phyloP scores from a whole-genome alignment of 1,140 invertebrate species.

The Micrasema minimum region DNA sequence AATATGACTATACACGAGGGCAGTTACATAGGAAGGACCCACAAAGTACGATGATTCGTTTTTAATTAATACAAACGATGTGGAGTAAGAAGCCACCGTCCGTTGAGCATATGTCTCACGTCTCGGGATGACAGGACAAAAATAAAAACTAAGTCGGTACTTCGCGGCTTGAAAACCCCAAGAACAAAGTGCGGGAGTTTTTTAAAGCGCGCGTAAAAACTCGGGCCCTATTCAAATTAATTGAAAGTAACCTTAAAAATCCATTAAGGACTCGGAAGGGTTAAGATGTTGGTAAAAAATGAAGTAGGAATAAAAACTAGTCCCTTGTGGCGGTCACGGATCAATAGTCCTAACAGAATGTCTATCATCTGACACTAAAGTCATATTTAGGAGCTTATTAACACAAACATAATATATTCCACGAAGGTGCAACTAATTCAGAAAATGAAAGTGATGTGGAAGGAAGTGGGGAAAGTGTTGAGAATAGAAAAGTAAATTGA shows the following conservation, averaged over 20 bases:
- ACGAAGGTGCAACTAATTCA: slow-evolving; percentile 4
- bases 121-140: slow-evolving; percentile 51
- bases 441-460: slow-evolving; percentile 36
- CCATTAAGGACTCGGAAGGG: slow-evolving; percentile 49
- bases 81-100: slow-evolving; percentile 21
- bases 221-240: slow-evolving; percentile 50
- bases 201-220: slow-evolving; percentile 39
- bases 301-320: neutral
- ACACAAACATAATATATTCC: neutral
- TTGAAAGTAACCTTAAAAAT: slow-evolving; percentile 53
- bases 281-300: slow-evolving; percentile 48
- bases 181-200: slow-evolving; percentile 33
- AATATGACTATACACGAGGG: too few species aligned
- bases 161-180: neutral
- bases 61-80: slow-evolving; percentile 53
- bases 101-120: slow-evolving; percentile 51
- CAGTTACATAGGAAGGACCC: neutral
- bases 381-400: slow-evolving; percentile 32
- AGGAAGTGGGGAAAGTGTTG: slow-evolving; percentile 30
- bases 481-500: slow-evolving; percentile 4
- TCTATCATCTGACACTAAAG: slow-evolving; percentile 42
- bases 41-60: slow-evolving; percentile 47
- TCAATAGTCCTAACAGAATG: slow-evolving; percentile 39
- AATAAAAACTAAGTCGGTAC: slow-evolving; percentile 27
- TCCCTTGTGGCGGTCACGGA: slow-evolving; percentile 36